phyloP scores from a whole-genome alignment of 2,797 vertebrate genomes.

The Phoebastria nigripes region DNA sequence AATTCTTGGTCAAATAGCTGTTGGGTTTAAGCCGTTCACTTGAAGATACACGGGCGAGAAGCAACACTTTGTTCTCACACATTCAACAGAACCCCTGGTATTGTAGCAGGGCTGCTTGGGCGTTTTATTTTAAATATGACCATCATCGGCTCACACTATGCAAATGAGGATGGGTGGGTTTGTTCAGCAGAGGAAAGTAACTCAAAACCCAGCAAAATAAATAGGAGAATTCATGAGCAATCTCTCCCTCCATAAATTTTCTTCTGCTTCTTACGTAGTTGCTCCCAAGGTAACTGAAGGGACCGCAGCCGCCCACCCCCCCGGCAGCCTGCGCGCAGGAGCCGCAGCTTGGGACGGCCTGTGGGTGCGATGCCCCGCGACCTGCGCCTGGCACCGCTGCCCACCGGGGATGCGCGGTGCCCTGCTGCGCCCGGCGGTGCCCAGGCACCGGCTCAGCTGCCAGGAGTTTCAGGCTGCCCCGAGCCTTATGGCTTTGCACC shows the following conservation, averaged over 20 bases:
- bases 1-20: background rate
- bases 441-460: background rate
- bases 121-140: background rate
- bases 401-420: background rate
- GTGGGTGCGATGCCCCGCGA: accelerated
- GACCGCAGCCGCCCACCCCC: accelerated
- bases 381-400: background rate
- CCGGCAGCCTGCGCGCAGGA: accelerated
- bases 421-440: background rate
- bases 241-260: background rate
- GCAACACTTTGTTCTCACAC: background rate
- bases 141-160: accelerated
- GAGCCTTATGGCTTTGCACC: accelerated
- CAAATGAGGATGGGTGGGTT: background rate
- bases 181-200: background rate
- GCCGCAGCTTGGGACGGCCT: accelerated
- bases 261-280: accelerated
- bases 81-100: background rate
- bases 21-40: background rate
- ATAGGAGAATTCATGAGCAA: background rate
- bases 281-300: accelerated
- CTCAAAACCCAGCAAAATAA: background rate
- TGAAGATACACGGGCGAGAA: background rate
- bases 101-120: background rate
- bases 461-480: background rate